phyloP scores from a whole-genome alignment of 2,888 invertebrate genomes.

The Agrotis ipsilon region DNA sequence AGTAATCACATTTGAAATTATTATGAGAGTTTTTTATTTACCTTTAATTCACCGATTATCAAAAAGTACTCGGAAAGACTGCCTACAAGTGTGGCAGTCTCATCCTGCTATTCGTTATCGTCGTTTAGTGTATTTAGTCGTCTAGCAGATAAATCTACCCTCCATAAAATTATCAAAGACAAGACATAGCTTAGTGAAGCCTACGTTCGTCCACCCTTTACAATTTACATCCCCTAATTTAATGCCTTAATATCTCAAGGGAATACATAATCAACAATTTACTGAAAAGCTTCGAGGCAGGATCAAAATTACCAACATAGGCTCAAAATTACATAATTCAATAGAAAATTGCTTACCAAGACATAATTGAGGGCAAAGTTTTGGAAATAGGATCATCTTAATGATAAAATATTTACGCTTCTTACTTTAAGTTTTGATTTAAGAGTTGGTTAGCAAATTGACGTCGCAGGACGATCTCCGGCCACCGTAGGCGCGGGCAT shows the following conservation, averaged over 20 bases:
- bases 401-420: constrained; percentile 47
- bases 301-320: constrained; percentile 44
- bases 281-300: constrained; percentile 12
- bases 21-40: too few species aligned
- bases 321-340: constrained; percentile 46
- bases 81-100: too few species aligned
- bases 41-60: too few species aligned
- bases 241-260: constrained; percentile 36
- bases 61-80: too few species aligned
- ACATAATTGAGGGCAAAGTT: constrained; percentile 48
- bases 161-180: constrained; percentile 6
- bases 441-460: too few species aligned
- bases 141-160: too few species aligned
- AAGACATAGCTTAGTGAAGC: neutral
- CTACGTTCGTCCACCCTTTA: neutral
- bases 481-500: too few species aligned
- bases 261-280: constrained; percentile 45
- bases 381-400: constrained; percentile 32
- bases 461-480: too few species aligned
- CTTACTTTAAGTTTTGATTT: constrained; percentile 10
- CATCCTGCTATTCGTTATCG: too few species aligned
- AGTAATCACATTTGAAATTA: too few species aligned
- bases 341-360: constrained; percentile 46
- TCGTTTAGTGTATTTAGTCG: too few species aligned
- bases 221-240: constrained; percentile 23